Evolutionary conservation across 2,113 vertebrate species (phyloP), one percentile per base, ranked within the genome.

Genomic region (Ptilonorhynchus violaceus): DNA sequence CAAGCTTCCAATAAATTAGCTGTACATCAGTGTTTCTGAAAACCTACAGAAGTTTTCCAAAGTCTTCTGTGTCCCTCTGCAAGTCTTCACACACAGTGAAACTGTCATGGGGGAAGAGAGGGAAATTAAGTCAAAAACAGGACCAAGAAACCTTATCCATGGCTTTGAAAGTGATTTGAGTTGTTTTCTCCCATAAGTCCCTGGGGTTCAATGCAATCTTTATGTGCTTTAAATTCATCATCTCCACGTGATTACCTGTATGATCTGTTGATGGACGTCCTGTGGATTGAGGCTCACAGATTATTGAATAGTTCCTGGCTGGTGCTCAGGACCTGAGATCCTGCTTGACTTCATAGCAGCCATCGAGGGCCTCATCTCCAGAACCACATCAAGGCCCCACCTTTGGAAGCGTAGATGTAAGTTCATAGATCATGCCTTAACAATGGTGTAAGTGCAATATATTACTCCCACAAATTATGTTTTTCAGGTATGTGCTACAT

Each of bases 301-400:
- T 21, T 53, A 42, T 6, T 53, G 19, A 72, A 27, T 13, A 33
- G 41, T 15, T 79, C 58, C 35, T 75, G 44, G 27, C 6, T 89
- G 42, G 15, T 78, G 12, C 35, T 69, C 30, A 55, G 58, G 35
- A 46, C 23, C 60, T 28, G 16, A 70, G 42, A 63, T 73, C 31
- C 15, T 88, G 19, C 42, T 50, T 73, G 50, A 41, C 42, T 59
- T 90, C 15, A 22, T 4, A 62, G 56, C 64, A 85, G 31, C 19
- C 30, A 28, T 47, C 75, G 81, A 5, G 4, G 31, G 3, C n/a
- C 15, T 80, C 35, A 33, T 58, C 20, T 53, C 24, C n/a, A 4
- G 7, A 79, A 27, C 8, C 1, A 0, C 15, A 18, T 56, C 69
- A 37, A 12, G 58, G 64, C 3, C 11, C 5, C 27, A n/a, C 10